Percentiles rank a stretch among this genome's conserved stretches.
Conservation (phyloP, 64 coral and sea anemone genomes). For the Stichodactyla helianthus region DNA sequence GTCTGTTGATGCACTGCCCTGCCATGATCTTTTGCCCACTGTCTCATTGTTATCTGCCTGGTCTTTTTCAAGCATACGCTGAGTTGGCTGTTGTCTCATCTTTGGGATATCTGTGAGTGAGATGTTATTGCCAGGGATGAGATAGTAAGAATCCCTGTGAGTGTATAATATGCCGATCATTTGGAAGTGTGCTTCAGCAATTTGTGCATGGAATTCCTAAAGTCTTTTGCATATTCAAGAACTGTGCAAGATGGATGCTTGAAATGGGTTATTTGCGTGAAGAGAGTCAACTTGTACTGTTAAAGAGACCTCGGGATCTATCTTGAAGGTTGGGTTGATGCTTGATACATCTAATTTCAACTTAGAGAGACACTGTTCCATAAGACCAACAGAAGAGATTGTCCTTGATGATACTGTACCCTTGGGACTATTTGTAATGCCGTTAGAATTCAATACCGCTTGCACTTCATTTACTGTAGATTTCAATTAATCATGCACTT, state of each 20-base stretch:
- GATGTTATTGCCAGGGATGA: constrained; percentile 46
- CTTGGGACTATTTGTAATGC: constrained; percentile 33
- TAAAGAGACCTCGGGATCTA: constrained; percentile 40
- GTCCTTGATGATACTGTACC: constrained; percentile 56
- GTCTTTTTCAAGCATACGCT: constrained; percentile 33
- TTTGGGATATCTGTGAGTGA: constrained; percentile 49
- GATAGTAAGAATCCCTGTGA: constrained; percentile 35
- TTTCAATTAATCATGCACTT: constrained; percentile 25
- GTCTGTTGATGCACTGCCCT: constrained; percentile 46
- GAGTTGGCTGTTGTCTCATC: constrained; percentile 22
- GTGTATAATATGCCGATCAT: constrained; percentile 60
- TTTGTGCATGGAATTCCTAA: constrained; percentile 43
- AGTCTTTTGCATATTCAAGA: constrained; percentile 61
- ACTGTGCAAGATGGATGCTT: constrained; percentile 57
- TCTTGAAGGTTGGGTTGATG: constrained; percentile 20
- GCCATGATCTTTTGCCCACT: constrained; percentile 59
- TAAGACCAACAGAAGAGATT: constrained; percentile 35
- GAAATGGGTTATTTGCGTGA: constrained; percentile 46
- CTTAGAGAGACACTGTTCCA: constrained; percentile 43
- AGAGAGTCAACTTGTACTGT: constrained; percentile 51
- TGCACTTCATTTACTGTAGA: constrained; percentile 25
- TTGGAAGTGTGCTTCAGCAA: constrained; percentile 33
- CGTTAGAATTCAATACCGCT: constrained; percentile 34
- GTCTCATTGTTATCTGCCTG: constrained; percentile 42
- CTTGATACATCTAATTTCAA: constrained; percentile 12